A percentile compares a stretch with the other conserved stretches of the same genome.
phyloP scores from a whole-genome alignment of 64 coral and sea anemone genomes.

The Montipora foliosa region DNA sequence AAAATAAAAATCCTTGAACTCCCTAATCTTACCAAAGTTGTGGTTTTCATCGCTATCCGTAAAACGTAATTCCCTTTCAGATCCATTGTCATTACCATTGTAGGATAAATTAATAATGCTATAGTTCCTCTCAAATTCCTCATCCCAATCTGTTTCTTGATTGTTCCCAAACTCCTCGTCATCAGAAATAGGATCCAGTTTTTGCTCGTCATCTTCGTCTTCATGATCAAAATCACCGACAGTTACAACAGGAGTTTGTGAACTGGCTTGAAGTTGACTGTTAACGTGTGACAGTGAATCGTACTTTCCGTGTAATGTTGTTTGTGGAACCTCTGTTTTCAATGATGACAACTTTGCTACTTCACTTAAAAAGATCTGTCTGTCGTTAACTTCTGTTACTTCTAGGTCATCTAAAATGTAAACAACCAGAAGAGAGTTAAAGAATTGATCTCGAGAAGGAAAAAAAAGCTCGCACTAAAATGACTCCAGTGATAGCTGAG shows the following conservation, averaged over 20 bases:
- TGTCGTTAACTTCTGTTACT: conserved; percentile 3
- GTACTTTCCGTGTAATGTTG: not conserved
- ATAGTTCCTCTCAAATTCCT: not conserved
- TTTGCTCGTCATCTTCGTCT: not conserved
- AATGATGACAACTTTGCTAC: not conserved
- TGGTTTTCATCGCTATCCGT: conserved; percentile 16
- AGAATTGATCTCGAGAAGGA: not conserved
- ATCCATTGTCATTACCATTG: not conserved
- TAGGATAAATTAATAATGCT: conserved; percentile 14
- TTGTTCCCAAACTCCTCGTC: not conserved
- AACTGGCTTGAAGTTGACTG: not conserved
- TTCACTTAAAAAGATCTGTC: not conserved
- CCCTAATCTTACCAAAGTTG: conserved; percentile 16
- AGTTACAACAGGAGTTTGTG: not conserved
- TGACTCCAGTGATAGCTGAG: too few species aligned
- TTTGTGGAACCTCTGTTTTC: not conserved
- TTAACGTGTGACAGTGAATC: not conserved
- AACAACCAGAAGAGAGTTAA: not conserved
- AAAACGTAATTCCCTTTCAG: conserved; percentile 14
- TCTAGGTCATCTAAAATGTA: conserved; percentile 21
- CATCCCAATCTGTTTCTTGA: not conserved
- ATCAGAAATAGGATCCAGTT: not conserved
- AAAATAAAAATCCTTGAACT: too few species aligned
- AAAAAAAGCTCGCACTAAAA: not conserved
- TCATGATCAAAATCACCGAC: conserved; percentile 41